Base-by-base conservation (phyloP, 2,113 vertebrate genomes). In the Pseudorectes ferrugineus region DNA sequence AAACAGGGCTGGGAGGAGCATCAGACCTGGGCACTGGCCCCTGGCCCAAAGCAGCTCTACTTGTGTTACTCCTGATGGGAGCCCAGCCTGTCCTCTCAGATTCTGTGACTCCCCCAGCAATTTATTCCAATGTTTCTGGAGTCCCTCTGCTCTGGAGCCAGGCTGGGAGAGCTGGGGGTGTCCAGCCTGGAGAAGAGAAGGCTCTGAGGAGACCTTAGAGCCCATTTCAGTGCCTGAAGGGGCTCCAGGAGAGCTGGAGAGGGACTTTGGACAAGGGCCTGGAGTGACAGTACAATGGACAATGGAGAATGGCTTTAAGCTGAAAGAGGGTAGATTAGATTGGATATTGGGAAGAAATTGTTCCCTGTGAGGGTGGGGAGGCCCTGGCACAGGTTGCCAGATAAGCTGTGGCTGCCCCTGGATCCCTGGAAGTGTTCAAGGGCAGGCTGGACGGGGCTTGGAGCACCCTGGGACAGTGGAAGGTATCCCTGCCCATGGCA, bases 381-480 rank as follows among this genome's bases (percentile, higher is more conserved):
- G 36, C 25, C 43, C 52, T 58, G 43, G 61, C 43, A 46, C 28
- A 59, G 43, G 35, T 0, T 59, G 26, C 12, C 62, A 68, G 38
- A 68, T 45, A 1, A 76, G 45, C 54, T 71, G 74, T 17, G 54
- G 23, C 38, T 61, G 33, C 15, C 8, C 62, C 40, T n/a, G 35
- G 45, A 77, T 33, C 54, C 23, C 12, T 52, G 38, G 46, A 0
- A 38, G 15, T 52, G n/a, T 1, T 28, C 54, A 8, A 45, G 73
- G 46, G 23, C 55, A 70, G 55, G 19, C 0, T 52, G 73, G 49
- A 65, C 1, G 0, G 40, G n/a, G 28, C 11, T 63, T 18, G 81
- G 54, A 65, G 35, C 59, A 55, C 0, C 59, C 42, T 66, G 70
- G 42, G 31, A n/a, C 0, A 0, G 31, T 22, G 83, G 25, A 4